Evolutionary conservation across 2,888 invertebrate genomes (phyloP), one percentile per base, ranked within the genome.

Genomic region (Morpho helenor): DNA sequence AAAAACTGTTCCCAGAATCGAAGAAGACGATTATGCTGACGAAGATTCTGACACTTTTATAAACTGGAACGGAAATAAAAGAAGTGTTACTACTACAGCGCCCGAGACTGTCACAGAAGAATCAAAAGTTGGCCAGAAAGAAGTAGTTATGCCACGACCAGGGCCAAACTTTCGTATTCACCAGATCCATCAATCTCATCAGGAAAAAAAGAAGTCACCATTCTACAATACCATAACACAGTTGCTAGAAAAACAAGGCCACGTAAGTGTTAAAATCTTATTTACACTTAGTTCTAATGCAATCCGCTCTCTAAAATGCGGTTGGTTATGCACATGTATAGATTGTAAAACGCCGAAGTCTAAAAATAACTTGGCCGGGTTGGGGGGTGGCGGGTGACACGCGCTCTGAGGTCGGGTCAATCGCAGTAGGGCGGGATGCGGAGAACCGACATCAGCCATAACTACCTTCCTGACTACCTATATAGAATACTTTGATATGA

Each of bases 91-190:
- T 6, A 85, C 89, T 1, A 75, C 75, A 44, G 76, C 84, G 7
- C 80, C 90, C 1, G 67, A 76, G 31, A 66, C 78, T 8, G 76
- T 68, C n/a, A 76, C 80, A 3, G 63, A 66, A 9, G 60, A 67
- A 9, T 70, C 77, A 2, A 75, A 73, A 54, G 68, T 68, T 23
- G 94, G 94, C 0, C 93, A 94, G 70, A 93, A 94, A 68, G 94
- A 94, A 77, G 91, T 93, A 51, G 92, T 93, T 8, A 79, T 94
- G 70, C 91, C 93, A 59, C 84, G 93, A 63, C 94, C 94, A 6
- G 90, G 92, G 39, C 92, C 92, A 47, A 73, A 68, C 44, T 46
- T 60, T 7, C 83, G 85, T 1, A 77, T 89, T 58, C 86, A 86
- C 66, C 86, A 70, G 39, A 75, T 70, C 48, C 73, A 78, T 59